Evolutionary conservation across 2,113 vertebrate genomes (phyloP).

Genomic region (Gymnorhina tibicen): DNA sequence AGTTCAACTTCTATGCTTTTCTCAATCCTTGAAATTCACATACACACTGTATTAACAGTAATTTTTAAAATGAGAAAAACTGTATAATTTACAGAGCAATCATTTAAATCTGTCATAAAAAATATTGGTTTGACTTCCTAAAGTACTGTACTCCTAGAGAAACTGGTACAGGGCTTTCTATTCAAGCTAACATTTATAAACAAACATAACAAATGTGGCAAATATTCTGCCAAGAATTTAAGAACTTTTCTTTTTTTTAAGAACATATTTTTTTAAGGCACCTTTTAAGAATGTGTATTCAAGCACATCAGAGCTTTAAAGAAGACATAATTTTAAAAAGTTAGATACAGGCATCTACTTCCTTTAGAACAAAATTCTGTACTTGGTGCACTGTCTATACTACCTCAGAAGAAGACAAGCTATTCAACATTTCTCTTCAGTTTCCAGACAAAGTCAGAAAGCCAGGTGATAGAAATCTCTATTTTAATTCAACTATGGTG

Average conservation of each 20-base stretch:
- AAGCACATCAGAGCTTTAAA: not conserved
- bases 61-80: not conserved
- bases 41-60: not conserved
- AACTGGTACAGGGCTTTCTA: not conserved
- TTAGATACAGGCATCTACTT: not conserved
- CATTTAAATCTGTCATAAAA: not conserved
- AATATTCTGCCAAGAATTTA: not conserved
- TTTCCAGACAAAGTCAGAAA: not conserved
- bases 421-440: not conserved
- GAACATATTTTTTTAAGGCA: not conserved
- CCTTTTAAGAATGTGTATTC: not conserved
- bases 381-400: fast-evolving
- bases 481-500: not conserved
- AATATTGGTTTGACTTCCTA: not conserved
- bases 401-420: not conserved
- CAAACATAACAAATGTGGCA: not conserved
- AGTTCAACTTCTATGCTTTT: not conserved
- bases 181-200: not conserved
- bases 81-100: not conserved
- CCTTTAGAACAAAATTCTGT: not conserved
- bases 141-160: not conserved
- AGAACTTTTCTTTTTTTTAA: not conserved
- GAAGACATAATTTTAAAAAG: not conserved
- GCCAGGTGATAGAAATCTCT: not conserved
- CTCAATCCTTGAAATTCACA: not conserved